Conservation (phyloP, 2,888 invertebrate genomes). For the Meandrusa payeni region DNA sequence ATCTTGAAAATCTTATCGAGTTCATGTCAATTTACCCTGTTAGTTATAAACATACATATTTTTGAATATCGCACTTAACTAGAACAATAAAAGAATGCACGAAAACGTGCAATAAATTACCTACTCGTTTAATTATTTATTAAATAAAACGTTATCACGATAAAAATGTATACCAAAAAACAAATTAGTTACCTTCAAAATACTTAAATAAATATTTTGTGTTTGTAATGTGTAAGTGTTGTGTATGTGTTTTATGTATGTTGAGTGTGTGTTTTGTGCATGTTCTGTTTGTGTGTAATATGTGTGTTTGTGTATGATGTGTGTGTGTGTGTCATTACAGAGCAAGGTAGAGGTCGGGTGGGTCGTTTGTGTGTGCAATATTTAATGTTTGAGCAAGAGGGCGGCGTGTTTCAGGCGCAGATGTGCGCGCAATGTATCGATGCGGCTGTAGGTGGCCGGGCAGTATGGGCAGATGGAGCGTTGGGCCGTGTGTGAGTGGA, state of each 20-base stretch:
- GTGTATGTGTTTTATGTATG: no score
- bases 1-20: slow-evolving; percentile 40
- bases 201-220: slow-evolving; percentile 14
- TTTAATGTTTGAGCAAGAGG: slow-evolving; percentile 69
- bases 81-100: slow-evolving; percentile 60
- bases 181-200: slow-evolving; percentile 9
- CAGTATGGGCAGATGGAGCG: slow-evolving; percentile 91
- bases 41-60: slow-evolving; percentile 59
- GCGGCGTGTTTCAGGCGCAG: slow-evolving; percentile 87
- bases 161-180: slow-evolving; percentile 34
- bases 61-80: slow-evolving; percentile 54
- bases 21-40: slow-evolving; percentile 69
- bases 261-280: slow-evolving; percentile 7
- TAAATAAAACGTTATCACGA: slow-evolving; percentile 47
- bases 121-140: slow-evolving; percentile 45
- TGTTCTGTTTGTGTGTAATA: slow-evolving; percentile 14
- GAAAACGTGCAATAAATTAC: slow-evolving; percentile 58
- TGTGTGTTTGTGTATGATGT: no score
- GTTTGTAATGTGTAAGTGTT: slow-evolving; percentile 10
- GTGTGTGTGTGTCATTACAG: slow-evolving; percentile 16
- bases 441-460: slow-evolving; percentile 92
- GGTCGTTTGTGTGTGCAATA: slow-evolving; percentile 27
- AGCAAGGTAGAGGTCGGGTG: slow-evolving; percentile 34
- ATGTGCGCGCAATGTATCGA: slow-evolving; percentile 91
- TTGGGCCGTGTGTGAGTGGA: slow-evolving; percentile 90